Conservation (phyloP, 2,888 invertebrate species). For the Protonemura montana region DNA sequence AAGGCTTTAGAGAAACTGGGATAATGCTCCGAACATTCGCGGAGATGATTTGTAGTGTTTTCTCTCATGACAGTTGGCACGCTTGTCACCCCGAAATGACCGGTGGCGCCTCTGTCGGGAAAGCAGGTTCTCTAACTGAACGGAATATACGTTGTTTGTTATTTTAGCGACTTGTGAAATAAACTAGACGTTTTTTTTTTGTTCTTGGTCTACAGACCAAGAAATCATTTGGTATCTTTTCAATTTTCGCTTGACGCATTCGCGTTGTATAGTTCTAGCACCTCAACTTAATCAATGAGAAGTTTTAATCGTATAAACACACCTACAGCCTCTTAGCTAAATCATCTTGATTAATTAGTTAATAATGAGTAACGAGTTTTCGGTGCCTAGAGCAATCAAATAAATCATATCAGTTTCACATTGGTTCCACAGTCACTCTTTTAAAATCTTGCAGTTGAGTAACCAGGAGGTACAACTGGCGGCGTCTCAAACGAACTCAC, state of each 20-base stretch:
- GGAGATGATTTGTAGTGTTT: no score
- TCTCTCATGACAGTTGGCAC: no score
- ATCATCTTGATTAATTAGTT: constrained; percentile 12
- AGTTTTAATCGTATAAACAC: not conserved
- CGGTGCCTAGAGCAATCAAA: not conserved
- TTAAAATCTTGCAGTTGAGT: not conserved
- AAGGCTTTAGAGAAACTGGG: no score
- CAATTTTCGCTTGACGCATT: not conserved
- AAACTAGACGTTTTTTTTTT: no score
- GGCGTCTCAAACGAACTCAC: not conserved
- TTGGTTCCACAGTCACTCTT: not conserved
- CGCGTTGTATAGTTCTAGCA: not conserved
- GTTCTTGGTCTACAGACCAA: no score
- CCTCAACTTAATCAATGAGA: not conserved
- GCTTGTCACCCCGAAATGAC: no score
- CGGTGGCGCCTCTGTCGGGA: no score
- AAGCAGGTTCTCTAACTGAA: no score
- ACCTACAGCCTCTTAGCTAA: not conserved
- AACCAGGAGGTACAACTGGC: not conserved
- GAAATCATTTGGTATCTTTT: not conserved
- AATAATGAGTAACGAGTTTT: not conserved
- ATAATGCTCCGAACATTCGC: no score
- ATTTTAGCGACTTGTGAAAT: no score
- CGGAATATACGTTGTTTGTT: no score
- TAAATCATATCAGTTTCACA: constrained; percentile 12